These are phyloP conservation scores for Pherbina coryleti DNA, from an alignment of 2,888 invertebrate species.

Conservation along the genomic window DNA sequence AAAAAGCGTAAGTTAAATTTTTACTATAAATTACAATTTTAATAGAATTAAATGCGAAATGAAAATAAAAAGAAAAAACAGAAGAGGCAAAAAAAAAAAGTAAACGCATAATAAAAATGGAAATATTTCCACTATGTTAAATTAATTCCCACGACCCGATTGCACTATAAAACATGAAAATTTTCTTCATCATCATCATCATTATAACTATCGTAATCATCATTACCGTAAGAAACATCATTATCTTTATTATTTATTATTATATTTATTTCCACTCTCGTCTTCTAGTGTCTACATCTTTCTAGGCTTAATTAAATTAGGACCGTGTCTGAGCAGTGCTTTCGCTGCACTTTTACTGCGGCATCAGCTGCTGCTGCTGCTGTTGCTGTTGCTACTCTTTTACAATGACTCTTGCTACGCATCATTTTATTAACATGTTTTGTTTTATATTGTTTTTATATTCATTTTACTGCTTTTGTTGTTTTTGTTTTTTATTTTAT, in stretches of 20 bases:
- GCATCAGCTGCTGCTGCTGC: neutral
- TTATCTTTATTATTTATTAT: constrained; percentile 12
- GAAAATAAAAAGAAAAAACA: neutral
- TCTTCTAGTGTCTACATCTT: neutral
- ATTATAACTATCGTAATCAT: neutral
- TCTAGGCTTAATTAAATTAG: constrained; percentile 25
- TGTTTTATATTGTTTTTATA: neutral
- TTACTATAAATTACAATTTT: neutral
- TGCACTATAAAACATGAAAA: neutral
- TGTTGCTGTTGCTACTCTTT: neutral
- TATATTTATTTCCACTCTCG: constrained; percentile 7
- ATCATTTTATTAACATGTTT: constrained; percentile 6
- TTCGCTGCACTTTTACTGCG: constrained; percentile 27
- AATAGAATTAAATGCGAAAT: neutral
- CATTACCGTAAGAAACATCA: neutral
- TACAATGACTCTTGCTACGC: constrained; percentile 17
- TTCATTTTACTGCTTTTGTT: neutral
- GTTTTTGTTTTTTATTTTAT: neutral
- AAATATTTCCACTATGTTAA: neutral
- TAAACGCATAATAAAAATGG: neutral
- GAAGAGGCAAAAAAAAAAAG: neutral
- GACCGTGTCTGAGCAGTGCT: constrained; percentile 25
- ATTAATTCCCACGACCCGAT: constrained; percentile 11
- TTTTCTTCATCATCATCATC: neutral
- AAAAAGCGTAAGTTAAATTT: neutral